Conservation (phyloP, 2,888 invertebrate species). For the Empis livida region DNA sequence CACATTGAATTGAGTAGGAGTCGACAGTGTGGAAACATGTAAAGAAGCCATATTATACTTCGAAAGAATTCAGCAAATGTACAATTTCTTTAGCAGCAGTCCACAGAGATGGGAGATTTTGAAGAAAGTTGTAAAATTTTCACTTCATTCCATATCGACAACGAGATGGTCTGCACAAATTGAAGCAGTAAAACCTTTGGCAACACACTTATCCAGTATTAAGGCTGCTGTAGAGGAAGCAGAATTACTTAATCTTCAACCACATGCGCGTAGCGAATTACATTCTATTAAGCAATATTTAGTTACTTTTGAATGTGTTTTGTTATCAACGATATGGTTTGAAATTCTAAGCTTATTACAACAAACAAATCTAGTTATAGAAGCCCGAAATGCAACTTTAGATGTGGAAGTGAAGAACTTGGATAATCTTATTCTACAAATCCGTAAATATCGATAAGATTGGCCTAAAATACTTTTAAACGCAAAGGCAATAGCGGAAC, state of each 20-base stretch:
- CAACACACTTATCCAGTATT: not conserved
- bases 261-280: not conserved
- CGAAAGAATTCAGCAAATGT: conserved; percentile 1
- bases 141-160: conserved; percentile 1
- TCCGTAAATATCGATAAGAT: not conserved
- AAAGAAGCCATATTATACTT: not conserved
- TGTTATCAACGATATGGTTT: not conserved
- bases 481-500: not conserved
- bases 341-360: not conserved
- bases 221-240: not conserved
- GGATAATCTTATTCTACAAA: not conserved
- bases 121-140: not conserved
- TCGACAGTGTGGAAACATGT: too few species aligned
- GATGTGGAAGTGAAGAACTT: not conserved
- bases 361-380: not conserved
- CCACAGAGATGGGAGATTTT: conserved; percentile 3
- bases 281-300: not conserved
- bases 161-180: conserved; percentile 5
- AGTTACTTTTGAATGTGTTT: not conserved
- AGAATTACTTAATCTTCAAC: not conserved
- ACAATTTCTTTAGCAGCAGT: conserved; percentile 3
- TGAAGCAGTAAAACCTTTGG: conserved; percentile 2
- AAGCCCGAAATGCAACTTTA: not conserved
- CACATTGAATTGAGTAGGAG: too few species aligned
- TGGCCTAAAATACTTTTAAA: not conserved